phyloP scores from a whole-genome alignment of 2,888 invertebrate species.

The Stenodema calcarata region DNA sequence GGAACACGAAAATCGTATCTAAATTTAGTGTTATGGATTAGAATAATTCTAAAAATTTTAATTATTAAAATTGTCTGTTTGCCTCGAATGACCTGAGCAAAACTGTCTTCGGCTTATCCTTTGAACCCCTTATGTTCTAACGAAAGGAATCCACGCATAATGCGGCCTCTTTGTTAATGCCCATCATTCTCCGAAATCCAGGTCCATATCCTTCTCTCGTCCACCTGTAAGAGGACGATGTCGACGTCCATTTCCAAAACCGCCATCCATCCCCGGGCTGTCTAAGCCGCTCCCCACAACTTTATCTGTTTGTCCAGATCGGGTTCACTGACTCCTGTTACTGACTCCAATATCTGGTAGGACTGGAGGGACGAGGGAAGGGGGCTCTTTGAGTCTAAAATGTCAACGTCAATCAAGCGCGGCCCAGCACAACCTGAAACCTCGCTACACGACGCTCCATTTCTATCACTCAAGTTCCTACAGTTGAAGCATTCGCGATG shows the following conservation, averaged over 20 bases:
- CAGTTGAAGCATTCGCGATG: neutral
- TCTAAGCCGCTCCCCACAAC: neutral
- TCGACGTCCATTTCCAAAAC: neutral
- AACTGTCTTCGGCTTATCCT: no score
- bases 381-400: neutral
- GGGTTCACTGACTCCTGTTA: neutral
- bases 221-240: neutral
- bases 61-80: no score
- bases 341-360: neutral
- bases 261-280: neutral
- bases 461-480: neutral
- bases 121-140: no score
- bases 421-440: neutral
- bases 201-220: neutral
- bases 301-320: constrained; percentile 22
- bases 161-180: no score
- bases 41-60: no score
- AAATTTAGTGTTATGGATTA: no score
- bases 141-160: no score
- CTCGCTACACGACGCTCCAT: neutral
- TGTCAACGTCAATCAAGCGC: neutral
- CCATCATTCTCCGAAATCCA: no score
- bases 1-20: no score
- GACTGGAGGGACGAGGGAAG: neutral
- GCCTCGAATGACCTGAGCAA: no score